Conservation (phyloP, 2,797 vertebrate genomes). For the Distichodus sexfasciatus region DNA sequence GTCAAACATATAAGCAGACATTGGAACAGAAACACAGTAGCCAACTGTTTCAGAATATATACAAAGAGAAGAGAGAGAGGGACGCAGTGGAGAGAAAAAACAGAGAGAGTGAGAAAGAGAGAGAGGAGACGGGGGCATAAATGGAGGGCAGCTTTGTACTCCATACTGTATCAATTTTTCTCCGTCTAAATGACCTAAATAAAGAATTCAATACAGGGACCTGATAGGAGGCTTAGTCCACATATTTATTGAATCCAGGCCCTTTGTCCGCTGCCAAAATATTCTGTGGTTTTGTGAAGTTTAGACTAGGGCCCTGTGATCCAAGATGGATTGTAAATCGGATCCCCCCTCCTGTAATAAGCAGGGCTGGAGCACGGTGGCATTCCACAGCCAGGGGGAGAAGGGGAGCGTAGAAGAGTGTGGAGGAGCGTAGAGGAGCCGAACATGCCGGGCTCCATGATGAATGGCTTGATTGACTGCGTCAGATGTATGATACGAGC, state of each 20-base stretch:
- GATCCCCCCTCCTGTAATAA: slow-evolving; percentile 55
- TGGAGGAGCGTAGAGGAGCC: slow-evolving; percentile 41
- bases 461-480: slow-evolving; percentile 55
- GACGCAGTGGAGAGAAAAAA: slow-evolving; percentile 26
- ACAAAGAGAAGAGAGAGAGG: slow-evolving; percentile 54
- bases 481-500: slow-evolving; percentile 50
- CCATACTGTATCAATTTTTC: slow-evolving; percentile 73
- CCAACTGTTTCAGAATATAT: background rate
- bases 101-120: background rate
- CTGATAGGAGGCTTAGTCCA: slow-evolving; percentile 74
- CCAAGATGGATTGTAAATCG: slow-evolving; percentile 75
- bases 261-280: slow-evolving; percentile 74
- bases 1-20: no score
- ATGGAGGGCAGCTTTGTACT: slow-evolving; percentile 61
- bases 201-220: slow-evolving; percentile 71
- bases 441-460: slow-evolving; percentile 46
- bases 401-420: no score
- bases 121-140: slow-evolving; percentile 41
- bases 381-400: slow-evolving; percentile 40
- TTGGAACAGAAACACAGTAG: background rate
- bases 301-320: slow-evolving; percentile 71
- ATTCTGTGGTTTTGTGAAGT: slow-evolving; percentile 70
- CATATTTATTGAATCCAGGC: slow-evolving; percentile 79
- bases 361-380: slow-evolving; percentile 47
- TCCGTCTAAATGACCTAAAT: slow-evolving; percentile 76